Evolutionary conservation across 2,888 invertebrate species (phyloP).

Genomic region (Spicauda simplicius): DNA sequence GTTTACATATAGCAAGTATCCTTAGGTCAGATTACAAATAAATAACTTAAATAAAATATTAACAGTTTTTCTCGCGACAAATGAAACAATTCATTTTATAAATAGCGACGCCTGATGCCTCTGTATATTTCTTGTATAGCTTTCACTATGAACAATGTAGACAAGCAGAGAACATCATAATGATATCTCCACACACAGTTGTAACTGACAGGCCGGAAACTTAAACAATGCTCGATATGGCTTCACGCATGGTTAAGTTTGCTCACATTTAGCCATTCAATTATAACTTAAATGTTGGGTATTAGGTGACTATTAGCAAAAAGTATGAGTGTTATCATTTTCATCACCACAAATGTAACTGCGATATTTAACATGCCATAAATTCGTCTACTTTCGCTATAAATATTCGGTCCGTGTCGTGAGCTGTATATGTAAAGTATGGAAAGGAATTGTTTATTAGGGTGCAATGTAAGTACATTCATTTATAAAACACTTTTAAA

Average conservation of each 20-base stretch:
- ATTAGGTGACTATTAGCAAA: too few relatives aligned
- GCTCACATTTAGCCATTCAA: neutral
- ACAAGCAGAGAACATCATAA: constrained; percentile 2
- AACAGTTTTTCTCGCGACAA: too few relatives aligned
- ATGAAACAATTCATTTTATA: neutral
- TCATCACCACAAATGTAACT: neutral
- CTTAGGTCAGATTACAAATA: too few relatives aligned
- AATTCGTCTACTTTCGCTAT: neutral
- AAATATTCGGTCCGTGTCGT: neutral
- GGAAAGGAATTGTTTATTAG: too few relatives aligned
- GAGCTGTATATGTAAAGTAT: neutral
- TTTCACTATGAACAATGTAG: constrained; percentile 7
- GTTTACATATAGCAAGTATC: too few relatives aligned
- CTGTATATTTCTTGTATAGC: constrained; percentile 1
- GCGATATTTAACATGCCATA: neutral
- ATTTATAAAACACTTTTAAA: too few relatives aligned
- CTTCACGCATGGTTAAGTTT: constrained; percentile 1
- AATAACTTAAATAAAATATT: too few relatives aligned
- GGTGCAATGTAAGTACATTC: too few relatives aligned
- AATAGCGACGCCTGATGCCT: constrained; percentile 1
- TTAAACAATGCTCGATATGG: neutral
- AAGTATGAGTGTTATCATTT: neutral
- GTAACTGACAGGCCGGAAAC: neutral
- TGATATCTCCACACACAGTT: neutral
- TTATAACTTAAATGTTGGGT: neutral